These are phyloP conservation scores for Drosophila gaucha DNA, from an alignment of 2,888 invertebrate species.

Conservation along the genomic window DNA sequence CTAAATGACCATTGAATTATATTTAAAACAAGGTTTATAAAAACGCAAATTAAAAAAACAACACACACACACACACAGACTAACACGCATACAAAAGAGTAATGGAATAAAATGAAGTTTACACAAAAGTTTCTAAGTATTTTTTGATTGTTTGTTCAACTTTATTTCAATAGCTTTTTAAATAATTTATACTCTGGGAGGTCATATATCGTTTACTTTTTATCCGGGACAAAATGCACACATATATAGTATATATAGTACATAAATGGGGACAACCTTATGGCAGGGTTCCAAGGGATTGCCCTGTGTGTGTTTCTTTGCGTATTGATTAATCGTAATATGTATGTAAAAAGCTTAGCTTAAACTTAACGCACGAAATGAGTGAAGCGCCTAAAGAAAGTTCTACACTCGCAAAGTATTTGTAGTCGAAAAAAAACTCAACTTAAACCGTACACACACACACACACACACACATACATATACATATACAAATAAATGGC, in stretches of 20 bases:
- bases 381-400: slow-evolving; percentile 17
- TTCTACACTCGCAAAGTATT: slow-evolving; percentile 38
- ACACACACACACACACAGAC: slow-evolving; percentile 7
- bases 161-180: slow-evolving; percentile 42
- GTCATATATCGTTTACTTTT: slow-evolving; percentile 7
- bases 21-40: slow-evolving; percentile 8
- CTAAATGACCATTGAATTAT: slow-evolving; percentile 24
- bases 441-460: slow-evolving; percentile 29
- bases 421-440: slow-evolving; percentile 35
- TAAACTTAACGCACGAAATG: slow-evolving; percentile 59
- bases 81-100: slow-evolving; percentile 7
- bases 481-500: slow-evolving; percentile 9
- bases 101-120: slow-evolving; percentile 46
- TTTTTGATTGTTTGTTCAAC: slow-evolving; percentile 20
- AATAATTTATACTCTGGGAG: slow-evolving; percentile 30
- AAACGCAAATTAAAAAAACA: slow-evolving; percentile 11
- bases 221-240: slow-evolving; percentile 24
- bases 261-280: slow-evolving; percentile 18
- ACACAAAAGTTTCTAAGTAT: slow-evolving; percentile 18
- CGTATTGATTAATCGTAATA: slow-evolving; percentile 37
- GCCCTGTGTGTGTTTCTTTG: slow-evolving; percentile 5
- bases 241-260: slow-evolving; percentile 24
- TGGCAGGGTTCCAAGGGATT: slow-evolving; percentile 18
- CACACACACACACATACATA: slow-evolving; percentile 12
- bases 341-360: slow-evolving; percentile 65